Evolutionary conservation across 2,113 vertebrate genomes (phyloP).

Genomic region (Ctenodactylus gundi): DNA sequence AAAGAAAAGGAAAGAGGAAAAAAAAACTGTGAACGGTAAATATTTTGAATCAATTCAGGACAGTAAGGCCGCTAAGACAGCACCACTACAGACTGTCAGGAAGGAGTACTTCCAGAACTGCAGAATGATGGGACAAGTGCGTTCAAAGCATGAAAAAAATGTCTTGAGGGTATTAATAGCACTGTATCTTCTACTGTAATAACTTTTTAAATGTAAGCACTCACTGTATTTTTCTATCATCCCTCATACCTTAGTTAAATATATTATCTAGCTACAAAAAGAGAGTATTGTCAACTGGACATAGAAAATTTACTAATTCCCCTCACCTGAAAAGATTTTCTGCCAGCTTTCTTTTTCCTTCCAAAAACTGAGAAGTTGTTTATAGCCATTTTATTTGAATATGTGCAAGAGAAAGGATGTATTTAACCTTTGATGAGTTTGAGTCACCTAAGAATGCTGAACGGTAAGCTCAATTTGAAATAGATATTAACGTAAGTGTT

Average conservation of each 20-base stretch:
- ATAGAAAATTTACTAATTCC: neutral
- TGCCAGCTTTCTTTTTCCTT: neutral
- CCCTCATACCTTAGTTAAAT: neutral
- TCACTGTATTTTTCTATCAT: no score
- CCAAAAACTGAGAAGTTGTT: neutral
- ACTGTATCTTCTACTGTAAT: no score
- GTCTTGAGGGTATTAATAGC: no score
- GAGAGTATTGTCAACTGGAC: neutral
- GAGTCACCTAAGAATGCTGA: neutral
- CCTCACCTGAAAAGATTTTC: neutral
- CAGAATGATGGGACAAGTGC: no score
- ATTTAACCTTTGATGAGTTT: neutral
- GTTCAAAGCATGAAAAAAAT: no score
- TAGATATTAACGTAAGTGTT: slow-evolving; percentile 3
- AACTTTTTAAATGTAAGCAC: no score
- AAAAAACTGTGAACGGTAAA: no score
- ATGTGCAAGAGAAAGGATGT: neutral
- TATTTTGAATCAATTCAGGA: no score
- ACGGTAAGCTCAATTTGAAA: neutral
- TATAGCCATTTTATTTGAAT: neutral
- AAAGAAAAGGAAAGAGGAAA: no score
- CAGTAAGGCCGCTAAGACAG: no score
- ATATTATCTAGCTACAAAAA: neutral
- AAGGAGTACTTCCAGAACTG: no score
- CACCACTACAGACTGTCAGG: no score